phyloP scores from a whole-genome alignment of 2,113 vertebrate species.

The Garra rufa region DNA sequence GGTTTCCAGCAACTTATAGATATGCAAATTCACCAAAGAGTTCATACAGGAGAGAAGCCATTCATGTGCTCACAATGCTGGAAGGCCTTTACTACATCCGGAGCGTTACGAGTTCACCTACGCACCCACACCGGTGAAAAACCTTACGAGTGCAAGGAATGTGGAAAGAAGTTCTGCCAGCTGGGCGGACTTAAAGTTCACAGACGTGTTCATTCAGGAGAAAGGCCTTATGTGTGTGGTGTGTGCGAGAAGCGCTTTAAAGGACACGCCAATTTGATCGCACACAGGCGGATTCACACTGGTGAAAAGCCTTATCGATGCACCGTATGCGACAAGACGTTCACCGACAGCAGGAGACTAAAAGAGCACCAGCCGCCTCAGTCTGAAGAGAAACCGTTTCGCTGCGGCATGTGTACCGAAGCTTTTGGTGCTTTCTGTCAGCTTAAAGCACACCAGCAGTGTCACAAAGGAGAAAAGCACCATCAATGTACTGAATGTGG shows the following conservation, averaged over 20 bases:
- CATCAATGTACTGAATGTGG: conserved; percentile 1
- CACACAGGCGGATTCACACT: background rate
- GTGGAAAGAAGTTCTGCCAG: conserved; percentile 33
- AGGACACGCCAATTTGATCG: conserved; percentile 24
- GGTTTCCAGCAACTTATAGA: conserved; percentile 2
- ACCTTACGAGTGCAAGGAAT: conserved; percentile 25
- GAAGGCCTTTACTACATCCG: conserved; percentile 21
- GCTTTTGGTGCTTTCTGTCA: background rate
- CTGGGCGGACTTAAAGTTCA: conserved; percentile 29
- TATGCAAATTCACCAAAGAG: background rate
- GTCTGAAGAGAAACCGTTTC: background rate
- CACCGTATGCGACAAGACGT: conserved; percentile 6
- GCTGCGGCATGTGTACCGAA: background rate
- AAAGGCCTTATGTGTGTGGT: background rate
- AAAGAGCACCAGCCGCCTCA: conserved; percentile 25
- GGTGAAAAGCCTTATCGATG: conserved; percentile 15
- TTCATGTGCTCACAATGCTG: background rate
- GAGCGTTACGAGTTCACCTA: conserved; percentile 8
- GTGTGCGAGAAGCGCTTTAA: conserved; percentile 19
- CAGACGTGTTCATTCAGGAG: conserved; percentile 10
- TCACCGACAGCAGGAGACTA: conserved; percentile 3
- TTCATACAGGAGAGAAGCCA: conserved; percentile 5
- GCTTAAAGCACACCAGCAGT: conserved; percentile 5
- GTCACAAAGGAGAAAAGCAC: conserved; percentile 5
- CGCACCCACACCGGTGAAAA: conserved; percentile 32